Conservation (phyloP, 1,140 invertebrate genomes). For the Caerostris darwini region DNA sequence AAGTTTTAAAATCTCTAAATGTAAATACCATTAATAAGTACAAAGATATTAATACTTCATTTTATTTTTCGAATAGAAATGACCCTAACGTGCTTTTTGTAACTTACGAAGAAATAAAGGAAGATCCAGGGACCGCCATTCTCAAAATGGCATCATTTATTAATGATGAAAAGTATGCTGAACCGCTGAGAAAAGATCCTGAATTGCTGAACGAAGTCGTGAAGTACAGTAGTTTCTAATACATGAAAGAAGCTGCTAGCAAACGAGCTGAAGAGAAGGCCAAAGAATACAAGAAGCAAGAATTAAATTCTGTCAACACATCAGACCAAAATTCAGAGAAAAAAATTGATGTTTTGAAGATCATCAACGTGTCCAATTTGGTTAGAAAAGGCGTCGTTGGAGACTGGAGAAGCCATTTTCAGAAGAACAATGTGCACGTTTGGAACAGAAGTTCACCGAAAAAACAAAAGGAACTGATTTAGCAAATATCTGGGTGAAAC, state of each 20-base stretch:
- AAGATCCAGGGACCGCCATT: conserved; percentile 43
- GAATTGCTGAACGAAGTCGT: conserved; percentile 35
- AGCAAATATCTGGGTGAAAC: conserved; percentile 35
- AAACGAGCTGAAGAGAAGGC: not conserved
- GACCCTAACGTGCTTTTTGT: conserved; percentile 81
- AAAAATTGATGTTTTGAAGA: not conserved
- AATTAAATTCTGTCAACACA: too few relatives aligned
- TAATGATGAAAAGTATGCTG: conserved; percentile 4
- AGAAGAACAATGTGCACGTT: conserved; percentile 81
- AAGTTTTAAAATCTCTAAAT: not conserved
- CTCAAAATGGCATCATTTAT: conserved; percentile 77
- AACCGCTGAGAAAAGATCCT: conserved; percentile 6
- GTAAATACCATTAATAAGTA: not conserved
- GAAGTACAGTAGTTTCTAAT: conserved; percentile 59
- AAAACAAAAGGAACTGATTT: conserved; percentile 52
- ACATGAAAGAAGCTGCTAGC: conserved; percentile 59
- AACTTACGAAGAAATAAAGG: conserved; percentile 79
- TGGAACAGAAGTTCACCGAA: conserved; percentile 78
- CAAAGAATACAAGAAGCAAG: too few relatives aligned
- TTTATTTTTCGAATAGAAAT: conserved; percentile 71
- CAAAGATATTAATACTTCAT: not conserved
- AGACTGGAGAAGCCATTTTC: conserved; percentile 83
- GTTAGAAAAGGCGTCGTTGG: conserved; percentile 81
- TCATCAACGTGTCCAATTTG: not conserved
- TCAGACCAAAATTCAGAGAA: not conserved